Base-by-base conservation (phyloP, 1,140 invertebrate species). In the Pararge aegeria region DNA sequence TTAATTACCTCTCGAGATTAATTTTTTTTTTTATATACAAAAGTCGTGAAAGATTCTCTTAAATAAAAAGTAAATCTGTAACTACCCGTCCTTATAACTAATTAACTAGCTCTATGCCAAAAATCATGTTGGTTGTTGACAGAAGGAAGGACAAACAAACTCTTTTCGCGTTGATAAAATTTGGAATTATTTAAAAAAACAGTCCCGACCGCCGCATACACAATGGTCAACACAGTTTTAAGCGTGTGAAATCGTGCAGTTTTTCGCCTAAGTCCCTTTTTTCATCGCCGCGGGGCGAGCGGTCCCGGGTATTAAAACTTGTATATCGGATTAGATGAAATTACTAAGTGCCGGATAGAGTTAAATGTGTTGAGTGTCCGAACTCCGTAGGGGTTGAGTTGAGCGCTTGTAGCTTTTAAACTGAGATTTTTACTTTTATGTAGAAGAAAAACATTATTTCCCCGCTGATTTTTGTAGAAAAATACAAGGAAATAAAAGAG, bases 261-360 rank as follows among this genome's bases (percentile, higher is more conserved):
- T 85, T 87, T 85, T 80, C 66, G 64, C 70, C 78, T 49, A 63
- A 72, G 75, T 73, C 82, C 81, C 80, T 84, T 87, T 87, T 87
- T 83, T 87, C 68, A 75, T 59, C 60, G 78, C 80, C 79, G 75
- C 73, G 73, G 72, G 81, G 78, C 46, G 74, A 70, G 67, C 61
- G 72, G 67, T 68, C 53, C 67, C 59, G 74, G 74, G 82, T 75
- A 83, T 87, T 87, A 83, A 84, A 84, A 87, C 79, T 85, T 87
- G 77, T 83, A 71, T 80, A 81, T 81, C 77, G 82, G 84, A 87
- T 87, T 87, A 87, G 77, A 83, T 64, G 74, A 83, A 84, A 87
- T 86, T 83, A 83, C 83, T 83, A 85, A 87, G 84, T 84, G 38
- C 38, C 13, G 62, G 73, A 66, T 75, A 62, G 70, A 83, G 80